Evolutionary conservation across 2,888 invertebrate species (phyloP).

Genomic region (Sinopyrophorus schimmeli): DNA sequence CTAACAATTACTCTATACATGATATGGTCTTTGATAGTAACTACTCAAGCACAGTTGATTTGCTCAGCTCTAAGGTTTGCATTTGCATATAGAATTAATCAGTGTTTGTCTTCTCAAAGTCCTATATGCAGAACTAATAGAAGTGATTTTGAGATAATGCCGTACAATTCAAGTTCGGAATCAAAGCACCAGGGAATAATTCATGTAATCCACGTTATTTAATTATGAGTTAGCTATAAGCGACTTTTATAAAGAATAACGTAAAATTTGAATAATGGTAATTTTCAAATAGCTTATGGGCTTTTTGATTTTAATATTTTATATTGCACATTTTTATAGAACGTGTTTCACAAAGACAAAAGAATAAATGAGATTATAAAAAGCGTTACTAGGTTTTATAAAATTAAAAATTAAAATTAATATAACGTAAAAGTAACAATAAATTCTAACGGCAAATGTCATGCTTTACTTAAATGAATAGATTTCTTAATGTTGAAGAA

Average conservation of each 20-base stretch:
- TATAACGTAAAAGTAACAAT: too few relatives aligned
- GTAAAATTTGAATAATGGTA: constrained; percentile 25
- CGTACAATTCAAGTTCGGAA: constrained; percentile 15
- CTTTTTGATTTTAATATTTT: constrained; percentile 22
- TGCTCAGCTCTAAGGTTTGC: constrained; percentile 29
- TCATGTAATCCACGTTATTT: constrained; percentile 24
- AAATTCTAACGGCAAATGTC: too few relatives aligned
- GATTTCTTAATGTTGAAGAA: too few relatives aligned
- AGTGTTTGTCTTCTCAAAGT: constrained; percentile 30
- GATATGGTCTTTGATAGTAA: constrained; percentile 28
- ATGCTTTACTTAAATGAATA: too few relatives aligned
- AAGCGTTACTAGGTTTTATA: too few relatives aligned
- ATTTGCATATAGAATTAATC: constrained; percentile 35
- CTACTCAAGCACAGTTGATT: constrained; percentile 31
- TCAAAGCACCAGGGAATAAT: constrained; percentile 22
- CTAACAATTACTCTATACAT: constrained; percentile 16
- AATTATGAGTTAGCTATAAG: constrained; percentile 25
- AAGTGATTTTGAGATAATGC: constrained; percentile 29
- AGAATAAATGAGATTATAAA: too few relatives aligned
- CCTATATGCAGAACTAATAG: constrained; percentile 26
- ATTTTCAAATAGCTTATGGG: constrained; percentile 17
- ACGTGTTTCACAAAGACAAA: too few relatives aligned
- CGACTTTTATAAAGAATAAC: constrained; percentile 26
- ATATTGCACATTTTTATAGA: constrained; percentile 23
- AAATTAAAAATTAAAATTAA: too few relatives aligned